phyloP scores from a whole-genome alignment of 1,140 invertebrate genomes.

The Adelges cooleyi region DNA sequence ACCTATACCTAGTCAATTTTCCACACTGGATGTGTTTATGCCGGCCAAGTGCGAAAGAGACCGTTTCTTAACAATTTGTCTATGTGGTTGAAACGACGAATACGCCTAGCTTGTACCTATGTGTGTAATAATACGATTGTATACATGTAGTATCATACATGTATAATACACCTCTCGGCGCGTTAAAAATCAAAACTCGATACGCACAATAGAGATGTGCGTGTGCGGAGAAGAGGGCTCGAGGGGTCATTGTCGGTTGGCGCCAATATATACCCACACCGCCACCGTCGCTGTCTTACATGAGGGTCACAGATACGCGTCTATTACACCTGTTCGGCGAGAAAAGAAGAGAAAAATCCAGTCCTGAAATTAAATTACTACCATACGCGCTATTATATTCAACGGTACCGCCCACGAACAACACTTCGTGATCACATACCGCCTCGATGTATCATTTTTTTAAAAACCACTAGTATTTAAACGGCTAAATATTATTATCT shows the following conservation, averaged over 20 bases:
- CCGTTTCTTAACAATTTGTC: too few species aligned
- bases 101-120: too few species aligned
- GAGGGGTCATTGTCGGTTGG: conserved; percentile 12
- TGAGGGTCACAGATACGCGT: conserved; percentile 20
- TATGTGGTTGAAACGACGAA: too few species aligned
- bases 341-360: conserved; percentile 1
- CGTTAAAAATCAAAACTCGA: conserved; percentile 10
- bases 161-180: not conserved
- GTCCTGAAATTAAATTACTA: conserved; percentile 24
- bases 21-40: too few species aligned
- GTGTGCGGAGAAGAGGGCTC: not conserved
- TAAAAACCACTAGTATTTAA: not conserved
- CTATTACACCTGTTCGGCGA: conserved; percentile 23
- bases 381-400: not conserved
- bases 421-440: conserved; percentile 22
- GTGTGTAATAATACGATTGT: too few species aligned
- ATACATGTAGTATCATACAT: too few species aligned
- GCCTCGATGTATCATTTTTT: not conserved
- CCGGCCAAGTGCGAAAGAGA: too few species aligned
- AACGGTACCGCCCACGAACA: conserved; percentile 22
- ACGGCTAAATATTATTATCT: too few species aligned
- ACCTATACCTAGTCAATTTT: too few species aligned
- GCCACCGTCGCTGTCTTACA: not conserved
- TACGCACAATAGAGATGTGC: conserved; percentile 1
- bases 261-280: conserved; percentile 22